Evolutionary conservation across 2,888 invertebrate genomes (phyloP), one percentile per base, ranked within the genome.

Genomic region (Cyaniris semiargus): DNA sequence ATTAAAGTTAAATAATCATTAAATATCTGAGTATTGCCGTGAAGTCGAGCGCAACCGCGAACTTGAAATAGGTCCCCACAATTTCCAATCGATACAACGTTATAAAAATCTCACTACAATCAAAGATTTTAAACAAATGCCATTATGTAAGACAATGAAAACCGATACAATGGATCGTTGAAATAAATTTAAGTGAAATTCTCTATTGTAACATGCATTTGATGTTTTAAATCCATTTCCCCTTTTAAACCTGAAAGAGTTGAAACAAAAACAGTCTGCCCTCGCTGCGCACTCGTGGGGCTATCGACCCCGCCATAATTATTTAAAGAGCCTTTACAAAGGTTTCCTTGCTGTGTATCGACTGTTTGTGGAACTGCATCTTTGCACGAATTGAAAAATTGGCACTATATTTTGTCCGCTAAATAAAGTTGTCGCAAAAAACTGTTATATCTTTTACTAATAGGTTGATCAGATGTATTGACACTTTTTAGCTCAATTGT

Each of bases 241-340:
- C 72, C 21, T 38, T 72, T 44, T 38, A 44, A 79, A 76, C 72
- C 76, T 44, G 58, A 76, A 77, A 75, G 78, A 75, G 78, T 80
- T 80, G 79, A 75, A 79, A 80, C 75, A 78, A 78, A 80, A 80
- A 78, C 78, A 78, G 80, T 79, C 80, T 80, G 80, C 78, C 72
- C 77, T 53, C 27, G 74, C 53, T 27, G 83, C 72, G 72, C 78
- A 76, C 77, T 79, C 78, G 78, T 80, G 75, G 78, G 75, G 78
- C 21, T 79, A 66, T 56, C 38, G 70, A 58, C 56, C 48, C 56
- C 72, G 56, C 71, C 72, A 72, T 76, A 78, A 78, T 78, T 72
- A 78, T 76, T 71, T 76, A 76, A 31, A 48, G 75, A 53, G 38
- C 48, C 58, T 56, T 44, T 53, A 70, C 76, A 76, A 78, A 76